Base-by-base conservation (phyloP, 2,888 invertebrate genomes). In the Heliothis peltigera region DNA sequence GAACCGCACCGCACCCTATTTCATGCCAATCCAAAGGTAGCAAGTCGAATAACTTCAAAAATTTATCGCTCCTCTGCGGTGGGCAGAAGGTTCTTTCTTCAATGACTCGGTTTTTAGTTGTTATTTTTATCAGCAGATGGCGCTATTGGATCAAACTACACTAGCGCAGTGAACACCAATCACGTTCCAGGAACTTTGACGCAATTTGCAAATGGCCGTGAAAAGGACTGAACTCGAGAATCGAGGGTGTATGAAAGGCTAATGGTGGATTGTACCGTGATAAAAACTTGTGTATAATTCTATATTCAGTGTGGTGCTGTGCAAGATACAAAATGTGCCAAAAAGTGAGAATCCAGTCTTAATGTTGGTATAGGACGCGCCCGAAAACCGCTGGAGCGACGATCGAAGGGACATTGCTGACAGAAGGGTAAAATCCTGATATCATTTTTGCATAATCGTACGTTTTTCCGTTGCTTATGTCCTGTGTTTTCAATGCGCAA, bases 161-260 rank as follows among this genome's bases (percentile, higher is more conserved):
- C 87, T 88, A 90, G 92, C 92, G 91, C 90, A 90, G 86, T 87
- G 86, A 84, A 83, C 80, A 88, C 95, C 95, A 95, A 95, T 95
- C 91, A 90, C 85, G 86, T 87, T 87, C 79, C 84, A 90, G 90
- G 87, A 89, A 91, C 89, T 95, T 95, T 95, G 95, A 94, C 94
- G 95, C 95, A 95, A 95, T 95, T 95, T 95, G 95, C 95, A 95
- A 95, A 95, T 95, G 95, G 95, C 95, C 94, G 95, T 93, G 92
- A 92, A 92, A 91, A 93, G 94, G 92, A 93, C 91, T 80, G 92
- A 91, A 89, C 91, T 92, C 91, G 89, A 93, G 90, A 89, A 91
- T 92, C 90, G 89, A 93, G 89, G 92, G 91, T 93, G 91, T 93
- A 91, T 91, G 92, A 92, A 90, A 89, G 91, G 90, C 89, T 92